Evolutionary conservation across 2,888 invertebrate genomes (phyloP).

Genomic region (Scaptomyza caliginosa): DNA sequence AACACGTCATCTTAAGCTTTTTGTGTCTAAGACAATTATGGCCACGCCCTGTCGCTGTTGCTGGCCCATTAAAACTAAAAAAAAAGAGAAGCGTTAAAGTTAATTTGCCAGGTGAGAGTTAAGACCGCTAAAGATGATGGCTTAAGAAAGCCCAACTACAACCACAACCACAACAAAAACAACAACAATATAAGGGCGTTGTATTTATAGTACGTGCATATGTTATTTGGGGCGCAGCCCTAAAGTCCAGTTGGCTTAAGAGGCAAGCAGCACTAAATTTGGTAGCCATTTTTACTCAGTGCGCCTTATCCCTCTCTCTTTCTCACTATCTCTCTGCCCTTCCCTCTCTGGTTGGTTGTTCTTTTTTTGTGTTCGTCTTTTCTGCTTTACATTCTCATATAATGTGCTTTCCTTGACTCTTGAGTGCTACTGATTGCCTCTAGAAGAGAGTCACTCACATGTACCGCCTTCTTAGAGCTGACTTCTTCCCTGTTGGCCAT

Average conservation of each 20-base stretch:
- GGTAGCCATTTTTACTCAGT: slow-evolving; percentile 49
- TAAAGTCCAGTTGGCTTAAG: slow-evolving; percentile 48
- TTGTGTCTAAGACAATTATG: slow-evolving; percentile 53
- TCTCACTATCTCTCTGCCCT: slow-evolving; percentile 7
- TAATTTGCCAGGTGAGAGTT: slow-evolving; percentile 62
- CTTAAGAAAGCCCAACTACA: slow-evolving; percentile 19
- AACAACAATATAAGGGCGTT: slow-evolving; percentile 46
- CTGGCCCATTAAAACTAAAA: slow-evolving; percentile 35
- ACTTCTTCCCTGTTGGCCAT: slow-evolving; percentile 61
- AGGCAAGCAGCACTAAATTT: slow-evolving; percentile 45
- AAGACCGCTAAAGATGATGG: slow-evolving; percentile 11
- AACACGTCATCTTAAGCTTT: slow-evolving; percentile 15
- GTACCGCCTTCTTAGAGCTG: slow-evolving; percentile 53
- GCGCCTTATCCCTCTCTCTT: slow-evolving; percentile 17
- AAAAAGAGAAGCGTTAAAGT: slow-evolving; percentile 40
- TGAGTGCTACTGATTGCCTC: slow-evolving; percentile 63
- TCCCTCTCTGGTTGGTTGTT: not conserved
- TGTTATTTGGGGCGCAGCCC: slow-evolving; percentile 43
- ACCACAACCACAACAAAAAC: slow-evolving; percentile 7
- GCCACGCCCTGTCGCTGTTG: slow-evolving; percentile 61
- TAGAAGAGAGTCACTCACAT: slow-evolving; percentile 38
- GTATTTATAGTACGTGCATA: slow-evolving; percentile 51
- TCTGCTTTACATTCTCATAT: slow-evolving; percentile 61
- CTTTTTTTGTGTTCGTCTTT: slow-evolving; percentile 18
- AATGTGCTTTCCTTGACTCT: slow-evolving; percentile 40